A percentile compares a stretch with the other conserved stretches of the same genome.
Evolutionary conservation across 2,797 vertebrate genomes (phyloP).

Genomic region (Saxicola maurus): DNA sequence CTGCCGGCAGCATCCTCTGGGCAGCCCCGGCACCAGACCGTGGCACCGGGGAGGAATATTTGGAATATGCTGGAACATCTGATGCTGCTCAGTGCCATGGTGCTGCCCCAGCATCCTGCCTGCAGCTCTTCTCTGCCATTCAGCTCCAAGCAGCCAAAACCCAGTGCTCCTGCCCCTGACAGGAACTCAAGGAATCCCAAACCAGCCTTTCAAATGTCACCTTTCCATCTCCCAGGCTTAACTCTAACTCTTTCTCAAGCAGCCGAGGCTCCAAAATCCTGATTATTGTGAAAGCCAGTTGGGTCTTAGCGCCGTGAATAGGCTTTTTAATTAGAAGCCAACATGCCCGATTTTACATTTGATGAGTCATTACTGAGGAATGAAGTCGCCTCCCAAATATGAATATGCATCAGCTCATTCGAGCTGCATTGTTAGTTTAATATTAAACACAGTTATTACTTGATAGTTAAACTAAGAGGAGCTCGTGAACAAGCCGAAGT

Average conservation of each 20-base stretch:
- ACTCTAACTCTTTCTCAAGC: neutral
- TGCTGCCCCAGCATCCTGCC: neutral
- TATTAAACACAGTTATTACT: slow-evolving; percentile 44
- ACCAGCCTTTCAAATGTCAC: neutral
- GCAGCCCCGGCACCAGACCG: neutral
- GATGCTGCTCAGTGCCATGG: neutral
- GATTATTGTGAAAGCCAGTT: slow-evolving; percentile 13
- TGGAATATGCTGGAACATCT: neutral
- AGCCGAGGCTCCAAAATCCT: neutral
- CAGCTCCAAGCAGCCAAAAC: neutral
- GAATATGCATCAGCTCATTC: slow-evolving; percentile 62
- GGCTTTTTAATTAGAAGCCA: slow-evolving; percentile 49
- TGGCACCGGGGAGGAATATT: no score
- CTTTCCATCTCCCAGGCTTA: neutral
- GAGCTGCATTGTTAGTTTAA: slow-evolving; percentile 30
- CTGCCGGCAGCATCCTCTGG: neutral
- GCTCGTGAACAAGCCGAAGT: neutral
- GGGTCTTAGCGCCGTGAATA: neutral
- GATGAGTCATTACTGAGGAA: slow-evolving; percentile 64
- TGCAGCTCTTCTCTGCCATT: rapidly evolving
- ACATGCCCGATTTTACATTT: slow-evolving; percentile 58
- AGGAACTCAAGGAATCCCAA: neutral
- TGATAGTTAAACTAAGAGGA: slow-evolving; percentile 44
- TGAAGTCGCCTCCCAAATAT: slow-evolving; percentile 61
- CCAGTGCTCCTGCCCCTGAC: neutral